Base-by-base conservation (phyloP, 1,140 invertebrate species). In the Limonius californicus region DNA sequence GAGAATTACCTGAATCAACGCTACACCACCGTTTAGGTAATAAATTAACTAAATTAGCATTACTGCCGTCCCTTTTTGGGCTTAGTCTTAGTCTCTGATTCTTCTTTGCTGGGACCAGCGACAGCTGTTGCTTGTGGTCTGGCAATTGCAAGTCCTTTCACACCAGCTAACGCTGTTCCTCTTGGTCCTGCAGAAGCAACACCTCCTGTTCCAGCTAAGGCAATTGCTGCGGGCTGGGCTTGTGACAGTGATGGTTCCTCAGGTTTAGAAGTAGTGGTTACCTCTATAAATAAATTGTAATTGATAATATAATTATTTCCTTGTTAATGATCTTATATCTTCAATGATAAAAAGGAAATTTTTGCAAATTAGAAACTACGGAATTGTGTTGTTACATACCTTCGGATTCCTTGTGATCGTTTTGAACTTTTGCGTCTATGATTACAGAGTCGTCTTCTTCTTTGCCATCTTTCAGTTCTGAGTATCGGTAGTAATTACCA, bases 121-220 rank as follows among this genome's bases (percentile, higher is more conserved):
- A 81, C 72, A 7, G 80, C 80, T 6, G 80, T 81, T 2, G 79
- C 80, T 62, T 73, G 68, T 7, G 80, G 80, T 61, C 74, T 77
- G 3, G 79, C 76, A 12, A 81, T 66, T 3, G 79, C 78, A 50
- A 80, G 65, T 15, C 80, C 80, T 56, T 71, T 74, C 43, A 75
- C 71, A 21, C 80, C 80, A 11, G 75, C 78, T 6, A 81, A 59
- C 4, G 80, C 78, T 11, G 79, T 79, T 23, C 71, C 79, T 43
- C 72, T 64, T 35, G 79, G 80, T 19, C 75, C 74, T 11, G 80
- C 76, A 12, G 75, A 69, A 8, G 80, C 80, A 8, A 78, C 74
- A 9, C 80, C 80, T 27, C 79, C 79, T 42, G 72, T 70, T 27
- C 80, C 80, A 15, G 80, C 78, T 45, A 81, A 63, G 1, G 80